These are phyloP conservation scores for Chaetodon trifascialis DNA, from an alignment of 2,113 vertebrate genomes.

Conservation along the genomic window DNA sequence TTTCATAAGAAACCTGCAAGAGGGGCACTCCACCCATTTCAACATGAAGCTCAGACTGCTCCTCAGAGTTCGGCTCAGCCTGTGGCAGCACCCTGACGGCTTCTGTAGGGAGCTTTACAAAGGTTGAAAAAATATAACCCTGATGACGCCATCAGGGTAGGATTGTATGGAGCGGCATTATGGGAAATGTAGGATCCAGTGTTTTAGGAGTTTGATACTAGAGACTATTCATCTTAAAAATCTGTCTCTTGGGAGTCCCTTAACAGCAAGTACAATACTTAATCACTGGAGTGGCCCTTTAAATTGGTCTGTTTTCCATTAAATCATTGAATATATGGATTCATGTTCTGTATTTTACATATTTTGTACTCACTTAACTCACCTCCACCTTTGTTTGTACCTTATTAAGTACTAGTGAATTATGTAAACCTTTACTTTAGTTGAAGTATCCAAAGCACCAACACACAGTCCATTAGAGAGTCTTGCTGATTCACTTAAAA, in stretches of 20 bases:
- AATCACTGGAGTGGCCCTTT: not conserved
- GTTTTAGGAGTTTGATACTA: not conserved
- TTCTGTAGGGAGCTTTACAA: not conserved
- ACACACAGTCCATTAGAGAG: not conserved
- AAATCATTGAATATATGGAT: not conserved
- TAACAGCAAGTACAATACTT: not conserved
- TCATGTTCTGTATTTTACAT: too few species aligned
- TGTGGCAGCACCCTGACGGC: not conserved
- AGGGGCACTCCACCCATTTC: not conserved
- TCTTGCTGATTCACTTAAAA: not conserved
- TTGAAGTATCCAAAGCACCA: not conserved
- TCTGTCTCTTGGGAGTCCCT: too few species aligned
- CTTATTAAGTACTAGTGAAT: not conserved
- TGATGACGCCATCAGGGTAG: not conserved
- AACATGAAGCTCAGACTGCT: too few species aligned
- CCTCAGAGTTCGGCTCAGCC: not conserved
- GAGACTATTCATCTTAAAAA: not conserved
- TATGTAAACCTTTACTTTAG: not conserved
- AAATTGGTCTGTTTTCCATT: not conserved
- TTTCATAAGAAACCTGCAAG: not conserved
- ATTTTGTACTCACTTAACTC: not conserved
- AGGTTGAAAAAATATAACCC: not conserved
- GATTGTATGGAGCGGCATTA: not conserved
- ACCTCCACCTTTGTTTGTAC: not conserved
- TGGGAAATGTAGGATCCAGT: conserved; percentile 4